Conservation (phyloP, 2,797 vertebrate species). For the Myotis myotis region DNA sequence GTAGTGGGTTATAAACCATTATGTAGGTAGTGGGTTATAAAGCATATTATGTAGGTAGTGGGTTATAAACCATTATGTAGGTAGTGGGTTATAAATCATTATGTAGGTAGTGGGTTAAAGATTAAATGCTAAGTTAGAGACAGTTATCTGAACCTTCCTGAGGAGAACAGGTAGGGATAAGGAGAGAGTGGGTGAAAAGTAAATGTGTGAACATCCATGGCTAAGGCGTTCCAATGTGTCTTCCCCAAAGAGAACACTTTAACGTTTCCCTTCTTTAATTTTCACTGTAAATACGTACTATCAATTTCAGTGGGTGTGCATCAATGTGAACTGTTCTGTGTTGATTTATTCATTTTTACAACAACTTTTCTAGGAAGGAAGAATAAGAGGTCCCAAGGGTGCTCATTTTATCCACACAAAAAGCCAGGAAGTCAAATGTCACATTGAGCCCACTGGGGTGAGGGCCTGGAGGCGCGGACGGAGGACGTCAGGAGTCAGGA, state of each 20-base stretch:
- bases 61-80: not conserved
- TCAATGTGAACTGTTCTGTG: slow-evolving; percentile 44
- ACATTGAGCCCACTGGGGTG: not conserved
- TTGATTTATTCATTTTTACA: slow-evolving; percentile 61
- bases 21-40: not conserved
- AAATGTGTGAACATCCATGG: not conserved
- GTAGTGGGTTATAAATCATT: not conserved
- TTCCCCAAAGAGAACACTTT: slow-evolving; percentile 55
- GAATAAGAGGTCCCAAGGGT: slow-evolving; percentile 6
- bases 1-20: not conserved
- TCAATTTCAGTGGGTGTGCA: slow-evolving; percentile 57
- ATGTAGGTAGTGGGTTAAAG: not conserved
- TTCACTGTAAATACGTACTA: slow-evolving; percentile 64
- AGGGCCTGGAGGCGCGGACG: not conserved
- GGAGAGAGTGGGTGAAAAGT: not conserved
- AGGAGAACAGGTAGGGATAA: not conserved
- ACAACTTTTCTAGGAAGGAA: slow-evolving; percentile 32
- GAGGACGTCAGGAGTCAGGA: too few relatives aligned
- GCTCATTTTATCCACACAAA: not conserved
- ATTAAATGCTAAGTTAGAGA: not conserved
- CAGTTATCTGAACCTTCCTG: not conserved
- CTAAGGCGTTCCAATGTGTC: not conserved
- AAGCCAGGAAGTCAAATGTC: not conserved
- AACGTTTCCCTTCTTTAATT: slow-evolving; percentile 63
- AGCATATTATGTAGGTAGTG: not conserved